phyloP scores from a whole-genome alignment of 2,888 invertebrate genomes.

The Cheilosia vulpina region DNA sequence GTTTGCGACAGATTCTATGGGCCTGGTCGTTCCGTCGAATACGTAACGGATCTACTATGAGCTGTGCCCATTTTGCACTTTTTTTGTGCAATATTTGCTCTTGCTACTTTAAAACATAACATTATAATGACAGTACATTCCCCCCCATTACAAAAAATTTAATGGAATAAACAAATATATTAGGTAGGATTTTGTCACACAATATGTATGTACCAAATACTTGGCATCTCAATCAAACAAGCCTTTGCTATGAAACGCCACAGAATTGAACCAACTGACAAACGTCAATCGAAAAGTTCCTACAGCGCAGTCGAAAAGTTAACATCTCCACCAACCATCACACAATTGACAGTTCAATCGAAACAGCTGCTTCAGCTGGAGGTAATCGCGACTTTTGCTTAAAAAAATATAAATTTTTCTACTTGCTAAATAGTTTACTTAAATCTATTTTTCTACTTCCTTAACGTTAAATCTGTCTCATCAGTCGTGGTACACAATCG shows the following conservation, averaged over 20 bases:
- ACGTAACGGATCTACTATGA: no score
- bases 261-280: conserved; percentile 58
- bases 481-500: conserved; percentile 11
- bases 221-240: conserved; percentile 10
- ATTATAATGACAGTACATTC: no score
- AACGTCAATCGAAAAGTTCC: conserved; percentile 1
- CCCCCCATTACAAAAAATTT: no score
- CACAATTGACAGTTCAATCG: conserved; percentile 73
- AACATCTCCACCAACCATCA: conserved; percentile 46
- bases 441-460: conserved; percentile 38
- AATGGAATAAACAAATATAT: no score
- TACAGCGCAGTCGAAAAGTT: conserved; percentile 69
- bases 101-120: background rate
- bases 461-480: conserved; percentile 5
- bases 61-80: no score
- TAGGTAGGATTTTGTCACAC: no score
- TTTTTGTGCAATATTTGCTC: background rate
- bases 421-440: conserved; percentile 19
- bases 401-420: conserved; percentile 20
- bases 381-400: conserved; percentile 59
- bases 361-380: conserved; percentile 76
- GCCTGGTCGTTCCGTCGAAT: no score
- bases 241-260: background rate
- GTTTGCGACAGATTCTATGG: no score
- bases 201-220: no score